Percentiles rank a stretch among this genome's conserved stretches.
These are phyloP conservation scores for Penaeus japonicus DNA, from an alignment of 1,140 invertebrate genomes.

Conservation along the genomic window DNA sequence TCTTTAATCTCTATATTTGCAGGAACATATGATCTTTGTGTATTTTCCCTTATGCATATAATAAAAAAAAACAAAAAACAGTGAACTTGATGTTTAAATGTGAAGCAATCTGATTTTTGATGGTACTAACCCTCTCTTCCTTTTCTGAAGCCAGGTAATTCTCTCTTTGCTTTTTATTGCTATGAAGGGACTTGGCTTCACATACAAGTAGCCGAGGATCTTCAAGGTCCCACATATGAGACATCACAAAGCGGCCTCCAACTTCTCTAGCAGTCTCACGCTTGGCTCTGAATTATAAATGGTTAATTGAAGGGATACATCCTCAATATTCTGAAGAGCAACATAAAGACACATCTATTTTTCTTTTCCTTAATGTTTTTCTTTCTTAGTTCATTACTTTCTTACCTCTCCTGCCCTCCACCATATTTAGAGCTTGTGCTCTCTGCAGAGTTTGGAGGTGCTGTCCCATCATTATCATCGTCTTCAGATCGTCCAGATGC, in stretches of 20 bases:
- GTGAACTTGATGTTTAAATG: not conserved
- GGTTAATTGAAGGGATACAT: not conserved
- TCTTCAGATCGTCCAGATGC: slow-evolving; percentile 66
- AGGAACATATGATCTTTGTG: too few species aligned
- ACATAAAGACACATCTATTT: not conserved
- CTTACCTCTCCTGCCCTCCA: slow-evolving; percentile 42
- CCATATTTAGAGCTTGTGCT: slow-evolving; percentile 49
- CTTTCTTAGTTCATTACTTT: not conserved
- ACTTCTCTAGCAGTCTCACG: slow-evolving; percentile 63
- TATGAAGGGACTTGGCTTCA: slow-evolving; percentile 54
- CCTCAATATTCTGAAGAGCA: not conserved
- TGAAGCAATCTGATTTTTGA: not conserved
- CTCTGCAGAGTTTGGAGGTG: slow-evolving; percentile 60
- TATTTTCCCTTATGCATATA: too few species aligned
- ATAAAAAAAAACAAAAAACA: not conserved
- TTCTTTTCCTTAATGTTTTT: not conserved
- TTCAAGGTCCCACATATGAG: slow-evolving; percentile 77
- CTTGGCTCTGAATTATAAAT: slow-evolving; percentile 35
- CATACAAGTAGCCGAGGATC: slow-evolving; percentile 76
- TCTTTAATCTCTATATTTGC: not conserved
- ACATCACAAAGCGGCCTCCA: slow-evolving; percentile 66
- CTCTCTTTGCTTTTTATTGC: slow-evolving; percentile 35
- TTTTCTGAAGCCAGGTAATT: slow-evolving; percentile 6
- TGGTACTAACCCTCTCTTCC: slow-evolving; percentile 37
- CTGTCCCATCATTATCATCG: slow-evolving; percentile 61